Percentiles rank a stretch among this genome's conserved stretches.
Conservation (phyloP, 2,113 vertebrate species). For the Oncorhynchus tshawytscha region DNA sequence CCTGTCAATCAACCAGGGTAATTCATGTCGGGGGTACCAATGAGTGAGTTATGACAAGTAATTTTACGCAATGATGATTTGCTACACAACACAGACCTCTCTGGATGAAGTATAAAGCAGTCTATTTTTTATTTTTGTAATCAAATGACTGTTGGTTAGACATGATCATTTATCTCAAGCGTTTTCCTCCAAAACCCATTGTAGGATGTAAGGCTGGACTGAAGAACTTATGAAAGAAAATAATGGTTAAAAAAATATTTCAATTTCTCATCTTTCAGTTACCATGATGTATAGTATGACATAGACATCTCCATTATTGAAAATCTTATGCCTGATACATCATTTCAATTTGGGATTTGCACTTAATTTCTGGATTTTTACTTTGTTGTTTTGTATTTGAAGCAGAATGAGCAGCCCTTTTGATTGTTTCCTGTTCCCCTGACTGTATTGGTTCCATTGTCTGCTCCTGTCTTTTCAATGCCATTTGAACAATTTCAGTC, state of each 20-base stretch:
- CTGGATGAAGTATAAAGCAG: conserved; percentile 40
- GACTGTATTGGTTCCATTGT: conserved; percentile 55
- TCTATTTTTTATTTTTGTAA: conserved; percentile 7
- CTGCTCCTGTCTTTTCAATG: conserved; percentile 58
- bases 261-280: conserved; percentile 57
- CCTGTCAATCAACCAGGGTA: conserved; percentile 31
- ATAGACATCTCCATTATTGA: conserved; percentile 42
- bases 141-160: conserved; percentile 18
- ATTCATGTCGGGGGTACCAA: neutral
- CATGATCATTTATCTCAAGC: neutral
- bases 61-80: conserved; percentile 31
- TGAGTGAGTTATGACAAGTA: neutral
- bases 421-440: conserved; percentile 41
- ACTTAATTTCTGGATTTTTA: conserved; percentile 49
- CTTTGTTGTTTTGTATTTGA: conserved; percentile 56
- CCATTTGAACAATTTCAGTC: conserved; percentile 68
- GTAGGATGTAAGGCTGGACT: conserved; percentile 34
- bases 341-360: conserved; percentile 62
- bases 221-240: conserved; percentile 39
- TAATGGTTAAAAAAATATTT: conserved; percentile 38
- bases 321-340: conserved; percentile 54
- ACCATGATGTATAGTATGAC: conserved; percentile 48
- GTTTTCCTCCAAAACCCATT: conserved; percentile 22
- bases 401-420: conserved; percentile 42
- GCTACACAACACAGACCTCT: conserved; percentile 48